phyloP scores from a whole-genome alignment of 2,888 invertebrate species.

The Drosophila barbarae region DNA sequence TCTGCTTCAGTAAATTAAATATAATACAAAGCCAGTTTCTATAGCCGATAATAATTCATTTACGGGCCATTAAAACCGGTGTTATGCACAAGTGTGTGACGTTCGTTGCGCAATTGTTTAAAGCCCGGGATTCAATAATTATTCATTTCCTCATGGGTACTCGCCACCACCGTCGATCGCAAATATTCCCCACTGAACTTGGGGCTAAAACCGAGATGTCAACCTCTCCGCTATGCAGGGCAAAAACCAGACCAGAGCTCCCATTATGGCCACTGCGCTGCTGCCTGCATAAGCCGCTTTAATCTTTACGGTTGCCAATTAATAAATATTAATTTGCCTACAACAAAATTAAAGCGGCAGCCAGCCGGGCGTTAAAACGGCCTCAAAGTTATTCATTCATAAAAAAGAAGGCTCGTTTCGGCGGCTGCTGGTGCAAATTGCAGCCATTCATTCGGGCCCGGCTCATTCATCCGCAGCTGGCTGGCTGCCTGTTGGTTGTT shows the following conservation, averaged over 20 bases:
- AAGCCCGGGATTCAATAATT: constrained; percentile 55
- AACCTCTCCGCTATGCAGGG: constrained; percentile 1
- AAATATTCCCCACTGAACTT: constrained; percentile 23
- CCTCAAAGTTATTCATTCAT: constrained; percentile 67
- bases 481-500: constrained; percentile 31
- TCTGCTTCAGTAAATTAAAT: constrained; percentile 2
- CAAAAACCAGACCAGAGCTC: constrained; percentile 18
- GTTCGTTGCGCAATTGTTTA: constrained; percentile 45
- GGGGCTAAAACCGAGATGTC: constrained; percentile 34
- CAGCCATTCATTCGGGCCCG: constrained; percentile 54
- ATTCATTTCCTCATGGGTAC: constrained; percentile 32
- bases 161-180: background rate
- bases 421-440: constrained; percentile 61
- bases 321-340: constrained; percentile 57
- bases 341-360: constrained; percentile 41
- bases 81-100: constrained; percentile 49
- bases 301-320: constrained; percentile 43
- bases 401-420: constrained; percentile 43
- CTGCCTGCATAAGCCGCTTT: constrained; percentile 29
- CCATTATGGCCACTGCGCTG: constrained; percentile 1
- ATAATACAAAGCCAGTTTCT: constrained; percentile 16
- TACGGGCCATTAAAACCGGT: constrained; percentile 42
- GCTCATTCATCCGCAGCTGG: constrained; percentile 57
- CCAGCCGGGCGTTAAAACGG: constrained; percentile 57
- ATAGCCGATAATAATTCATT: constrained; percentile 26